These are phyloP conservation scores for Xiphias gladius DNA, from an alignment of 2,113 vertebrate species.

Conservation along the genomic window DNA sequence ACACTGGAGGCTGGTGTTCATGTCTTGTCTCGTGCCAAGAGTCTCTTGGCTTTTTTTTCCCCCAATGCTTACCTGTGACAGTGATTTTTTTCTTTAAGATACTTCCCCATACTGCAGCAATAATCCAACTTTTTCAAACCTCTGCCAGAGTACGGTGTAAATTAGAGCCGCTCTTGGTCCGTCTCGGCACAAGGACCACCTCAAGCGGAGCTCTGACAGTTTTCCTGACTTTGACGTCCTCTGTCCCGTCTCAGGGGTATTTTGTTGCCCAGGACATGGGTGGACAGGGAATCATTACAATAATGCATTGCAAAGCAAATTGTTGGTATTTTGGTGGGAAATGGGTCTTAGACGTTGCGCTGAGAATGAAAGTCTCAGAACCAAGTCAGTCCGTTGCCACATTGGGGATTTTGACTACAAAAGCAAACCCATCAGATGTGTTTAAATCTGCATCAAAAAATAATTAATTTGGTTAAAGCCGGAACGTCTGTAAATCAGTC, in stretches of 20 bases:
- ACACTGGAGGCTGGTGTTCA: neutral
- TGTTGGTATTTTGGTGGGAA: constrained; percentile 9
- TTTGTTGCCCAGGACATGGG: neutral
- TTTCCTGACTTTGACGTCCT: constrained; percentile 3
- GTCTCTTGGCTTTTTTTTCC: neutral
- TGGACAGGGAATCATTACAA: constrained; percentile 23
- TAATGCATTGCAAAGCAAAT: neutral
- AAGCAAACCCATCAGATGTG: no score
- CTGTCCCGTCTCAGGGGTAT: neutral
- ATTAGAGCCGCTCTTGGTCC: neutral
- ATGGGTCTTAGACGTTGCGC: neutral
- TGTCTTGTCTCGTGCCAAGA: neutral
- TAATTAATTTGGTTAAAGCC: no score
- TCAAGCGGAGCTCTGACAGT: neutral
- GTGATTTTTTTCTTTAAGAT: no score
- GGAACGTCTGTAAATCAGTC: no score
- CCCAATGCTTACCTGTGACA: neutral
- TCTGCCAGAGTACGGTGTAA: neutral
- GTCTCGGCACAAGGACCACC: neutral
- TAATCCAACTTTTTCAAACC: neutral
- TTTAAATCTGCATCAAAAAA: no score
- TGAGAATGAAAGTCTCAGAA: neutral
- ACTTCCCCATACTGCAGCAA: no score
- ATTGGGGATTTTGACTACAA: no score
- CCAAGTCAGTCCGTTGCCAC: no score